Evolutionary conservation across 2,113 vertebrate species (phyloP).

Genomic region (rat (Rattus norvegicus)): GRCr8 NC_086025.1:60455001-60455500

Average conservation of each 20-base stretch:
- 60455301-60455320: neutral
- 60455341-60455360: neutral
- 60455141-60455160: neutral
- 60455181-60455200: neutral
- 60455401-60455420: neutral
- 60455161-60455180: slow-evolving; percentile 10
- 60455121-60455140: neutral
- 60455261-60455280: neutral
- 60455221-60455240: neutral
- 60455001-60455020: neutral
- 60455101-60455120: neutral
- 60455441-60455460: slow-evolving; percentile 18
- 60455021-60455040: neutral
- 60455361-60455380: neutral
- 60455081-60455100: too few species aligned
- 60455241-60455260: neutral
- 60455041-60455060: neutral
- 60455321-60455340: neutral
- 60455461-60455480: neutral
- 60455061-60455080: neutral
- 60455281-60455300: neutral
- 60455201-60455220: neutral
- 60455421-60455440: neutral
- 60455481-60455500: neutral
- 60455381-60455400: neutral